phyloP scores from a whole-genome alignment of 2,888 invertebrate genomes.

The Dolomedes plantarius region DNA sequence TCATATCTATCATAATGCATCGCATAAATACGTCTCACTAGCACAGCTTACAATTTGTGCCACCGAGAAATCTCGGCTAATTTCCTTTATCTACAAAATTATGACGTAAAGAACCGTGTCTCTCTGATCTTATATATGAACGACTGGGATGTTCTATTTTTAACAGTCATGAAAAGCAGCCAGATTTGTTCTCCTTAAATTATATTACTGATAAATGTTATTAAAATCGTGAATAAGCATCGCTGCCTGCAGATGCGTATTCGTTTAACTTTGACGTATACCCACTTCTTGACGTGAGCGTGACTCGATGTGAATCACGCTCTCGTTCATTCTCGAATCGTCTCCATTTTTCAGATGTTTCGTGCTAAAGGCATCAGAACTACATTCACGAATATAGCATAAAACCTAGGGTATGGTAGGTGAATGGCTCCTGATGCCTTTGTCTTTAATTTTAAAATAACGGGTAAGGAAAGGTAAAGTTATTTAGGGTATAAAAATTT shows the following conservation, averaged over 20 bases:
- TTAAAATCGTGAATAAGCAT: neutral
- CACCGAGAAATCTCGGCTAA: no score
- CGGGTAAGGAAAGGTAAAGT: no score
- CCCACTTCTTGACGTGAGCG: neutral
- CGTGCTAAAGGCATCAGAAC: neutral
- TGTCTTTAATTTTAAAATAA: neutral
- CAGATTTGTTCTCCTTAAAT: neutral
- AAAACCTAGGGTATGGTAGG: neutral
- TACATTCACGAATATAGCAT: neutral
- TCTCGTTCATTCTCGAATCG: neutral
- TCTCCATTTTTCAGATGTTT: neutral
- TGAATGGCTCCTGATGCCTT: neutral
- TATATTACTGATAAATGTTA: neutral
- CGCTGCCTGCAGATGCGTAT: neutral
- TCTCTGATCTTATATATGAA: no score
- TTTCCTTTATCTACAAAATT: no score
- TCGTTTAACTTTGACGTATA: neutral
- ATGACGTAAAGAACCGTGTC: no score
- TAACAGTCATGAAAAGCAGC: no score
- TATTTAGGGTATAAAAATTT: no score
- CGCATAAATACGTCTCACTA: no score
- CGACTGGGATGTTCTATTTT: no score
- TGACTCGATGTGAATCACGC: neutral
- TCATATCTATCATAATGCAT: no score
- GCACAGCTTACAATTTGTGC: no score